Conservation (phyloP, 2,797 vertebrate species). For the Acridotheres tristis region DNA sequence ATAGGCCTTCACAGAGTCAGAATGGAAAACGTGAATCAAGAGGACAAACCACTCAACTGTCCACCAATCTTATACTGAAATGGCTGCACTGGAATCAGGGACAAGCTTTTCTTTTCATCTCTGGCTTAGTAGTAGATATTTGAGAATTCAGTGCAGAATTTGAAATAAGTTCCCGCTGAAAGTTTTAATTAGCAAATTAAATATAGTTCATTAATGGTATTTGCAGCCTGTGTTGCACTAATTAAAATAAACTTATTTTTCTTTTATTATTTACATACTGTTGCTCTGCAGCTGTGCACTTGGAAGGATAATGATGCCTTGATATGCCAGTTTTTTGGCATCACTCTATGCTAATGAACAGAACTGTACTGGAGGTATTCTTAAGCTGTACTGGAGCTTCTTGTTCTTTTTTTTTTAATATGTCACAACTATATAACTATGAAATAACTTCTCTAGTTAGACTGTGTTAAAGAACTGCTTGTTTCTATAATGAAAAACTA, state of each 20-base stretch:
- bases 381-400: conserved; percentile 9
- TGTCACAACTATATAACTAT: conserved; percentile 27
- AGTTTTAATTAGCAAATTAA: conserved; percentile 1
- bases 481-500: conserved; percentile 10
- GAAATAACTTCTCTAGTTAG: not conserved
- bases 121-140: not conserved
- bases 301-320: not conserved
- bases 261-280: conserved; percentile 8
- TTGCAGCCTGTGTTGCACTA: not conserved
- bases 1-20: not conserved
- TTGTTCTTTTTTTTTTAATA: conserved; percentile 29
- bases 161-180: not conserved
- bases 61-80: not conserved
- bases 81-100: not conserved
- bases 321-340: not conserved
- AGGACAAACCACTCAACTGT: not conserved
- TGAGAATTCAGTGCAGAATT: not conserved
- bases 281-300: not conserved
- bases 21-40: not conserved
- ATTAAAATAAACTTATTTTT: conserved; percentile 19
- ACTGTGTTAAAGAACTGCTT: not conserved
- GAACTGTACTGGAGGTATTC: not conserved
- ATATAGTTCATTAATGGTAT: not conserved
- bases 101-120: not conserved
- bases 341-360: conserved; percentile 17